A percentile compares a stretch with the other conserved stretches of the same genome.
These are phyloP conservation scores for Laupala kohalensis DNA, from an alignment of 1,140 invertebrate genomes.

Conservation along the genomic window DNA sequence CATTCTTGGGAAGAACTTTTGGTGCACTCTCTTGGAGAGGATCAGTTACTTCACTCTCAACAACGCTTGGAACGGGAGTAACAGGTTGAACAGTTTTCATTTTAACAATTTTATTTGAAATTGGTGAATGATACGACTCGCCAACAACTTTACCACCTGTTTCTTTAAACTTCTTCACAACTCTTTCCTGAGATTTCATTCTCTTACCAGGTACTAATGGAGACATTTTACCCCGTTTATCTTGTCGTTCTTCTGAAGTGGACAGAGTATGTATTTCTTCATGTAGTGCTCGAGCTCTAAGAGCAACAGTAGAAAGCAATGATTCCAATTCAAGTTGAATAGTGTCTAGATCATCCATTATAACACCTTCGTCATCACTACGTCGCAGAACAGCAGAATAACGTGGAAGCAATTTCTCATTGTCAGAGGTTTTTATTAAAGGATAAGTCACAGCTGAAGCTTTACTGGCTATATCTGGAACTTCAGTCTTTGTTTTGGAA, in stretches of 20 bases:
- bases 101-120: constrained; percentile 12
- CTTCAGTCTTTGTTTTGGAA: constrained; percentile 1
- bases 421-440: constrained; percentile 35
- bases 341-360: constrained; percentile 71
- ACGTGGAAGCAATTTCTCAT: constrained; percentile 36
- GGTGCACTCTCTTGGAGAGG: constrained; percentile 48
- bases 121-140: background rate
- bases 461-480: background rate
- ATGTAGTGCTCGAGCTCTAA: constrained; percentile 53
- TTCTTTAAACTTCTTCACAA: constrained; percentile 14
- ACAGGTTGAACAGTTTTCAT: constrained; percentile 8
- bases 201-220: constrained; percentile 4
- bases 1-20: constrained; percentile 66
- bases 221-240: background rate
- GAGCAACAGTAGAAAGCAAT: constrained; percentile 63
- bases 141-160: background rate
- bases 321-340: constrained; percentile 78
- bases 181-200: constrained; percentile 11
- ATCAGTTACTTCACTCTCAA: constrained; percentile 1
- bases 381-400: constrained; percentile 41
- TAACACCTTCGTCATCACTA: constrained; percentile 44
- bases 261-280: constrained; percentile 5
- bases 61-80: background rate
- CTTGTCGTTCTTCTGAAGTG: constrained; percentile 10
- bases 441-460: constrained; percentile 18